Base-by-base conservation (phyloP, 2,888 invertebrate genomes). In the Pyrocoelia pectoralis region DNA sequence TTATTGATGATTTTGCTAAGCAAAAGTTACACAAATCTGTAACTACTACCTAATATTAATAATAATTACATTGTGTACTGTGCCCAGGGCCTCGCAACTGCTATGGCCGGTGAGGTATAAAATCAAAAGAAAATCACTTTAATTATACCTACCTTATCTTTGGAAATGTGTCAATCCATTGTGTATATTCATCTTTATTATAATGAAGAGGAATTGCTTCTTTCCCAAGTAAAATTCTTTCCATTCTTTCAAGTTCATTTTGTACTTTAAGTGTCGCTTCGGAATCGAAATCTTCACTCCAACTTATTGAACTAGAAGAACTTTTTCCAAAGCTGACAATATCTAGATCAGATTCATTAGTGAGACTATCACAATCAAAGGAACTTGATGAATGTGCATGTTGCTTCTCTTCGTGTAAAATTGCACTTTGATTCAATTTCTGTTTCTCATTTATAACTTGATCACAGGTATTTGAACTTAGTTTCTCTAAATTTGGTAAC, bases 101-200 rank as follows among this genome's bases (percentile, higher is more conserved):
- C n/a, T n/a, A n/a, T n/a, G n/a, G n/a, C n/a, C n/a, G n/a, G n/a
- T n/a, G n/a, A n/a, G n/a, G n/a, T n/a, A 41, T 17, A 19, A 54
- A 52, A 38, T 15, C 29, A 33, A 52, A 12, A 2, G 4, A 6
- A 15, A 17, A 17, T 48, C 13, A 43, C 10, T 15, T 48, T 4
- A 28, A 24, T 8, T 3, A 28, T n/a, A n/a, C 18, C 43, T 75
- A 86, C 87, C 85, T 84, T 70, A 87, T 80, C 70, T 85, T 84
- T 66, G 87, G 87, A 78, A 87, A 87, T 38, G 84, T 76, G 60
- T 83, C 79, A 63, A 83, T 83, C 88, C 88, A 88, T 71, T 86
- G 85, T 60, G 82, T 82, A 71, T 86, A 86, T 74, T 88, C 87
- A 29, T 86, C 84, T 65, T 83, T 76, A 66, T 87, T 84, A 56